These are phyloP conservation scores for Pyrochroa serraticornis DNA, from an alignment of 2,888 invertebrate genomes.

Conservation along the genomic window DNA sequence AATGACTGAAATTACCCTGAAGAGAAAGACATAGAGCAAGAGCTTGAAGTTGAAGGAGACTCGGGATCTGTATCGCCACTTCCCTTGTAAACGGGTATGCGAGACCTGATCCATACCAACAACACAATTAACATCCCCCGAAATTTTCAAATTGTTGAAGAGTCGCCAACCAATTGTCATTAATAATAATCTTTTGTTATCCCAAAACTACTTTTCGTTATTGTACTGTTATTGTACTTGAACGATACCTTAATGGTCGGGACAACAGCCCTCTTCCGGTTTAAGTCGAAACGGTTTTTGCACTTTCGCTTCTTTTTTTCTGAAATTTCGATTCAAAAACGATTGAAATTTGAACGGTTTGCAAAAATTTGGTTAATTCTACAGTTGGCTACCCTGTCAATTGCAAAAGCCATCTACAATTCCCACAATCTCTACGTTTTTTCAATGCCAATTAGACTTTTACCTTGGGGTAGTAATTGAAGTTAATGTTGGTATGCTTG, in stretches of 20 bases:
- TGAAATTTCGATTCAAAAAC: conserved; percentile 15
- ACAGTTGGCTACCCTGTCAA: conserved; percentile 8
- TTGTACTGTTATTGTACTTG: too few species aligned
- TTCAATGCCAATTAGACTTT: conserved; percentile 42
- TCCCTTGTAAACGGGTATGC: conserved; percentile 76
- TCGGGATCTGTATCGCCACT: conserved; percentile 56
- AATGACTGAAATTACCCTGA: conserved; percentile 52
- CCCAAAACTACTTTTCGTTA: too few species aligned
- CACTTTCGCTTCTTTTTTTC: conserved; percentile 14
- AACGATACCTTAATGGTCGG: conserved; percentile 15
- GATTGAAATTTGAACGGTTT: conserved; percentile 2
- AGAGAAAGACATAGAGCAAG: conserved; percentile 58
- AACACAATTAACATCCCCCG: conserved; percentile 1
- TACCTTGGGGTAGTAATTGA: conserved; percentile 77
- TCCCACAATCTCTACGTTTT: not conserved
- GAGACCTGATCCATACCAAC: conserved; percentile 58
- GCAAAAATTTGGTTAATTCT: too few species aligned
- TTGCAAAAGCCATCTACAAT: not conserved
- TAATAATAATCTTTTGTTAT: not conserved
- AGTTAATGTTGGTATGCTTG: conserved; percentile 87
- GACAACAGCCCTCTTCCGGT: conserved; percentile 15
- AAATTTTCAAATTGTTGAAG: not conserved
- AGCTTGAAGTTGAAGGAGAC: conserved; percentile 58
- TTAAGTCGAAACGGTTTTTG: conserved; percentile 28
- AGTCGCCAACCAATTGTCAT: conserved; percentile 13